Conservation (phyloP, 2,113 vertebrate species). For the Microcebus tavaratra region DNA sequence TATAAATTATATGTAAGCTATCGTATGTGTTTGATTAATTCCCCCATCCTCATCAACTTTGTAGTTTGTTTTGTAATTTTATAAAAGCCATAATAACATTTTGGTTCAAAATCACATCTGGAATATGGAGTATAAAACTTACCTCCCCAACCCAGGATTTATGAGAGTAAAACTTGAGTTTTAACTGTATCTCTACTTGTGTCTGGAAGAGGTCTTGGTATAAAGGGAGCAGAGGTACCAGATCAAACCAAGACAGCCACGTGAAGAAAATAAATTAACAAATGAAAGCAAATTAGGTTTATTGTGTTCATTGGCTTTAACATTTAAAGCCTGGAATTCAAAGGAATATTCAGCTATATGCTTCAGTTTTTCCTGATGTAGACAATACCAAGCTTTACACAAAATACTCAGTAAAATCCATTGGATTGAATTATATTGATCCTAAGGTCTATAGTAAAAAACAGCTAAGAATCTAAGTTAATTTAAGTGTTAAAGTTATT, state of each 20-base stretch:
- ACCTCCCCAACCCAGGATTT: not conserved
- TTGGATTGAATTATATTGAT: no score
- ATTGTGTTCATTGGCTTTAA: slow-evolving; percentile 6
- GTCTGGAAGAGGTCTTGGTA: not conserved
- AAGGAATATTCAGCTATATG: not conserved
- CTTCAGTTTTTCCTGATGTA: not conserved
- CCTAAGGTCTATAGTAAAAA: not conserved
- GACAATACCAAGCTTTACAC: not conserved
- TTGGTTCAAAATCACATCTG: slow-evolving; percentile 6
- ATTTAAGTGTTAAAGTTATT: not conserved
- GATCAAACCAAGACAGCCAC: not conserved
- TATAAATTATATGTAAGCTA: not conserved
- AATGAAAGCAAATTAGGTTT: slow-evolving; percentile 4
- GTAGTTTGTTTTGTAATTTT: not conserved
- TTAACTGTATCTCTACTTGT: not conserved
- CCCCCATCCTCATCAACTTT: not conserved
- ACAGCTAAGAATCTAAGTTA: not conserved
- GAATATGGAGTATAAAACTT: not conserved
- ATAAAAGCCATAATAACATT: not conserved
- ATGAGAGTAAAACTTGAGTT: not conserved
- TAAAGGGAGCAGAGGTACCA: not conserved
- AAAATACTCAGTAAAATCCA: not conserved
- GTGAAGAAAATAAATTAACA: not conserved
- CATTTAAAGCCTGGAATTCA: slow-evolving; percentile 24
- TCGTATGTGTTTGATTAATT: not conserved